Evolutionary conservation across 2,797 vertebrate genomes (phyloP).

Genomic region (Coreius guichenoti): DNA sequence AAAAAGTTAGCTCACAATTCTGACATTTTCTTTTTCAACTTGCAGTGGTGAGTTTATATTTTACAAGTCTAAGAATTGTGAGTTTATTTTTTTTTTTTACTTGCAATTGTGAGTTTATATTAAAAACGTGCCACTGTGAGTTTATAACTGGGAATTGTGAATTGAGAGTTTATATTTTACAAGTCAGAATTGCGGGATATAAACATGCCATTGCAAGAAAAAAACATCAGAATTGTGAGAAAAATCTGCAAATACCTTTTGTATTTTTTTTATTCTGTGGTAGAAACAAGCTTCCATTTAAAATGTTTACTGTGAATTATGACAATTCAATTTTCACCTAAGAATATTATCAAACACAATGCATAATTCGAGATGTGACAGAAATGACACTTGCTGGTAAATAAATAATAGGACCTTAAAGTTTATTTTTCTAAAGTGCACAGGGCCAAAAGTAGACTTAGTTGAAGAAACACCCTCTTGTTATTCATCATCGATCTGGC

Average conservation of each 20-base stretch:
- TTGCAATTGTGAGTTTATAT: too few species aligned
- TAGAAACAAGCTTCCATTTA: not conserved
- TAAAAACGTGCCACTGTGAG: too few species aligned
- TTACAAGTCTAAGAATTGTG: too few species aligned
- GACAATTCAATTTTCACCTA: not conserved
- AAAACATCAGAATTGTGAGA: too few species aligned
- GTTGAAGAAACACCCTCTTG: constrained; percentile 1
- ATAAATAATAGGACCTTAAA: not conserved
- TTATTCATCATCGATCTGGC: constrained; percentile 15
- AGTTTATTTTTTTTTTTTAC: too few species aligned
- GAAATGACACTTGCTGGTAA: not conserved
- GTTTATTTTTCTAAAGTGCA: not conserved
- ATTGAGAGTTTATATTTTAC: too few species aligned
- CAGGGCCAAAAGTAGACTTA: not conserved
- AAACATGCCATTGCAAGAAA: not conserved
- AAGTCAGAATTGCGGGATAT: not conserved
- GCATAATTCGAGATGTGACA: not conserved
- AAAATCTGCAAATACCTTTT: too few species aligned
- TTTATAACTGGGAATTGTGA: not conserved
- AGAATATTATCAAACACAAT: not conserved
- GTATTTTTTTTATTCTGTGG: too few species aligned
- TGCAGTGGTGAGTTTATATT: too few species aligned
- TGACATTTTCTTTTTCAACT: too few species aligned
- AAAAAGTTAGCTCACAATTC: too few species aligned
- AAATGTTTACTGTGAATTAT: not conserved